Conservation (phyloP, 1,140 invertebrate genomes). For the Plectrocnemia conspersa region DNA sequence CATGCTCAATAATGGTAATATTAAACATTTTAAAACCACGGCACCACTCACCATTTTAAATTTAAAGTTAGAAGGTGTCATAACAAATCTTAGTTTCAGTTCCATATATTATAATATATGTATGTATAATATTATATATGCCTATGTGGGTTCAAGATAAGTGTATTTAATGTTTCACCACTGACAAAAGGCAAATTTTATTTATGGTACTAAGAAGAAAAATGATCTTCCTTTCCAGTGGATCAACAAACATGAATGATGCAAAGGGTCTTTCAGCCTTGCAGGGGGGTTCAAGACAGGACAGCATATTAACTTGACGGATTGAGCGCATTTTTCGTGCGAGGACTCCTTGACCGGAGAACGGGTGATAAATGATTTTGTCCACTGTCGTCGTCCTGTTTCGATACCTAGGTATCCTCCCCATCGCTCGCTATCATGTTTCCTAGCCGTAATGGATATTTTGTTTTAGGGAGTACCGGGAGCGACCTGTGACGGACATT, state of each 20-base stretch:
- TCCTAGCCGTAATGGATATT: conserved; percentile 13
- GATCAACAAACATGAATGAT: conserved; percentile 31
- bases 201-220: conserved; percentile 15
- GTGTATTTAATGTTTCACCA: too few relatives aligned
- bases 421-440: conserved; percentile 8
- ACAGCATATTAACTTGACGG: conserved; percentile 32
- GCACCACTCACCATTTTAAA: too few relatives aligned
- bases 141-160: too few relatives aligned
- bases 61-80: too few relatives aligned
- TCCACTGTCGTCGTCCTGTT: conserved; percentile 5
- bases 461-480: neutral
- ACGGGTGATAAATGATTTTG: conserved; percentile 26
- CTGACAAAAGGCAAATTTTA: too few relatives aligned
- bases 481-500: neutral
- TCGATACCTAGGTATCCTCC: neutral
- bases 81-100: too few relatives aligned
- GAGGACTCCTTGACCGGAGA: conserved; percentile 2
- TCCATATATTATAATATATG: too few relatives aligned
- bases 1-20: too few relatives aligned
- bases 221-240: conserved; percentile 18
- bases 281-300: conserved; percentile 10
- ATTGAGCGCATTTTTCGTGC: conserved; percentile 30
- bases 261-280: conserved; percentile 10
- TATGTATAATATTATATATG: too few relatives aligned
- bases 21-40: too few relatives aligned